Base-by-base conservation (phyloP, 2,888 invertebrate species). In the Spodoptera picta region DNA sequence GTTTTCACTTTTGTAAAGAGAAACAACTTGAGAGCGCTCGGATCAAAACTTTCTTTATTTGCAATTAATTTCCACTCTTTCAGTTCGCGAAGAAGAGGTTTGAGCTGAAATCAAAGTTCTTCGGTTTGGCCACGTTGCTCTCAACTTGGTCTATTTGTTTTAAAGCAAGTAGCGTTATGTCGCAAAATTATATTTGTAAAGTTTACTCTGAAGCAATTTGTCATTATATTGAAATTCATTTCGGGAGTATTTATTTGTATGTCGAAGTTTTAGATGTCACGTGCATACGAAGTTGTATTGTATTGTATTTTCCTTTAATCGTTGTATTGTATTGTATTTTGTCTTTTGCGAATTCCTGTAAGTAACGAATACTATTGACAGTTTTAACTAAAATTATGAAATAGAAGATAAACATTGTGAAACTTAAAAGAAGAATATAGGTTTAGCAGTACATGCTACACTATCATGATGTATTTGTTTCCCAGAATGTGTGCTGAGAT, bases 61-160 rank as follows among this genome's bases (percentile, higher is more conserved):
- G 77, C 73, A 76, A 81, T 81, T 80, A 81, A 80, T 80, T 80
- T 79, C 60, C 67, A 77, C 77, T 81, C 82, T 80, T 79, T 76
- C 75, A 72, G 65, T 69, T 63, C 65, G 41, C 44, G 42, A 65
- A 69, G 51, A 52, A 45, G 64, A 70, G 63, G 61, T 70, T 72
- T 65, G 65, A 69, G 48, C 57, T 71, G 64, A 60, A 65, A 80
- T 80, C 66, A 69, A 75, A 80, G 66, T 78, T 72, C 14, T 41
- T 9, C 46, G 36, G 60, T 55, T 68, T 47, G 56, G 57, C 58
- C 51, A 24, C 43, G 44, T 24, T 50, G 42, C 60, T 72, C 68
- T 67, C 44, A 65, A 67, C 57, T 52, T 59, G 42, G 49, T 68
- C 42, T 77, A 71, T 74, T 71, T 77, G 66, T 61, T 65, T 79